Percentiles rank a stretch among this genome's conserved stretches.
Conservation (phyloP, 2,113 vertebrate genomes). For the Hemiprocne comata region DNA sequence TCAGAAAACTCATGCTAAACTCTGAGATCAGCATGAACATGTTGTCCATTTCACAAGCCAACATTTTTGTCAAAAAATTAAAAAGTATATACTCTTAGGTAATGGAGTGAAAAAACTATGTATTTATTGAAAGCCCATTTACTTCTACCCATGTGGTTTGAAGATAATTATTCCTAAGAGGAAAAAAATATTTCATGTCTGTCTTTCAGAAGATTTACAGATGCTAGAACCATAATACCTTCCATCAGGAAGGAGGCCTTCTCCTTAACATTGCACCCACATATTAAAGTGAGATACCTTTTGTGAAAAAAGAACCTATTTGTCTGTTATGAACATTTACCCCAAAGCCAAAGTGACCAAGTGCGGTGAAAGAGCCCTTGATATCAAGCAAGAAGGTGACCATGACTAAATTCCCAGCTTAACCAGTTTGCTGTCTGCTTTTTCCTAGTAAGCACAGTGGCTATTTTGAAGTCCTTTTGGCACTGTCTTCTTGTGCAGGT, state of each 20-base stretch:
- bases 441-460: neutral
- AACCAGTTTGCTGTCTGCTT: neutral
- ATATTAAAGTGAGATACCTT: neutral
- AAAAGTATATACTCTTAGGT: neutral
- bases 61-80: neutral
- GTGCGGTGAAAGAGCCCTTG: neutral
- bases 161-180: neutral
- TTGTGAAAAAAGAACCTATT: neutral
- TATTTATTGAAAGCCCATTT: neutral
- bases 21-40: neutral
- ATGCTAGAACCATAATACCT: neutral
- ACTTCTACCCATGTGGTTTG: neutral
- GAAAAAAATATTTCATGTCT: neutral
- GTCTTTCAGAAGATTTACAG: neutral
- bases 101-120: neutral
- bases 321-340: neutral
- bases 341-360: neutral
- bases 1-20: neutral
- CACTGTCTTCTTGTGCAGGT: neutral
- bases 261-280: neutral
- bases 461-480: neutral
- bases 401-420: neutral
- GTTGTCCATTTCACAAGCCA: neutral
- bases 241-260: neutral
- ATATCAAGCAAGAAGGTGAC: neutral